Evolutionary conservation across 2,113 vertebrate genomes (phyloP).

Genomic region (Irena cyanogastra): DNA sequence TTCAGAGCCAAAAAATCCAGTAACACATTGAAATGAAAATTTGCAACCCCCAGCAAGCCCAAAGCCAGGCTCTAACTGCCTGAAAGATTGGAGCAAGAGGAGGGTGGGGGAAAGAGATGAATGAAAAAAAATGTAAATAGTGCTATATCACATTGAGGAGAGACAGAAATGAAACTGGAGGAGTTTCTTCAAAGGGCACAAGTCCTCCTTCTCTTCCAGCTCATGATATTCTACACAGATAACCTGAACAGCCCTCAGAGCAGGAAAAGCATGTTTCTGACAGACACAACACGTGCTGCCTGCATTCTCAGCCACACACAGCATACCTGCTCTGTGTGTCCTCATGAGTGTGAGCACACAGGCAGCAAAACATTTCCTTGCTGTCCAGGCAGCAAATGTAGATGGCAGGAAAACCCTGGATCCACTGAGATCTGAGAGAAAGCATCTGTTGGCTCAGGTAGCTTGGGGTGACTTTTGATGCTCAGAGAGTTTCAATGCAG

Average conservation of each 20-base stretch:
- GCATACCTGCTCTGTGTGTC: neutral
- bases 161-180: neutral
- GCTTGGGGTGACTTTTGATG: neutral
- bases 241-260: neutral
- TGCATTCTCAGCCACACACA: neutral
- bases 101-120: neutral
- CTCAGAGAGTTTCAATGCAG: neutral
- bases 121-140: neutral
- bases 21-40: neutral
- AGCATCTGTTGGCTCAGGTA: rapidly evolving
- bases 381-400: neutral
- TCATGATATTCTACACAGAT: neutral
- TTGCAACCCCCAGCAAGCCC: neutral
- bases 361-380: neutral
- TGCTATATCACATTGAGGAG: neutral
- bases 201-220: neutral
- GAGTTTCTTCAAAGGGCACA: neutral
- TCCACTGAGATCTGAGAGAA: neutral
- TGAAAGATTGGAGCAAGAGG: neutral
- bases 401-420: neutral
- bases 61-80: neutral
- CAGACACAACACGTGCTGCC: neutral
- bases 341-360: neutral
- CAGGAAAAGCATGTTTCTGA: constrained; percentile 13
- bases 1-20: neutral